Base-by-base conservation (phyloP, 2,888 invertebrate genomes). In the Drosophila helvetica region DNA sequence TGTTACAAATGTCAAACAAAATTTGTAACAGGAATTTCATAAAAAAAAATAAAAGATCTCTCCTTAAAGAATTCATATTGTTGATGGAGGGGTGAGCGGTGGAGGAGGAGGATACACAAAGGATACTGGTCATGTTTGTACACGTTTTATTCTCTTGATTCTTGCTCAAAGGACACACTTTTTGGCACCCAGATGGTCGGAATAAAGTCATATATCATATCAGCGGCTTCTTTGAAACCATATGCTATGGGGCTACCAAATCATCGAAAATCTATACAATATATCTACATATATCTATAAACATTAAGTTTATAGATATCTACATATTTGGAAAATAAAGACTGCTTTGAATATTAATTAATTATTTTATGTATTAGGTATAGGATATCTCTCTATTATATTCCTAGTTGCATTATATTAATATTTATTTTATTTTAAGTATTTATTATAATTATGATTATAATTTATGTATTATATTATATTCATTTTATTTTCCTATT, bases 101-200 rank as follows among this genome's bases (percentile, higher is more conserved):
- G 60, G 25, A 43, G 70, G 66, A 56, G 66, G n/a, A n/a, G n/a
- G n/a, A n/a, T 66, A 70, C 8, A 66, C 48, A 66, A 69, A 45
- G 43, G 43, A 33, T 5, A 12, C 47, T 38, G 63, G 51, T 65
- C 18, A 25, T 64, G 63, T 65, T 63, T 47, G 47, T 18, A 12
- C 18, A 19, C 22, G 15, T 15, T 46, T 51, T 48, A 22, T 22
- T 50, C 43, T 12, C 50, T 68, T 10, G n/a, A 27, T 52, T 33
- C 22, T 4, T 43, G 25, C 25, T 18, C 7, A 19, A 15, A 22
- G 17, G 12, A 38, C 2, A 43, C 43, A 30, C 43, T 19, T 17
- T 43, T 17, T 1, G 38, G 53, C 53, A 2, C 30, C 17, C 27
- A 22, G 19, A 53, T 43, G 56, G 3, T 33, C 10, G 25, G 3